These are phyloP conservation scores for Drosophila aff. DNA, from an alignment of 1,140 invertebrate species.

Conservation along the genomic window DNA sequence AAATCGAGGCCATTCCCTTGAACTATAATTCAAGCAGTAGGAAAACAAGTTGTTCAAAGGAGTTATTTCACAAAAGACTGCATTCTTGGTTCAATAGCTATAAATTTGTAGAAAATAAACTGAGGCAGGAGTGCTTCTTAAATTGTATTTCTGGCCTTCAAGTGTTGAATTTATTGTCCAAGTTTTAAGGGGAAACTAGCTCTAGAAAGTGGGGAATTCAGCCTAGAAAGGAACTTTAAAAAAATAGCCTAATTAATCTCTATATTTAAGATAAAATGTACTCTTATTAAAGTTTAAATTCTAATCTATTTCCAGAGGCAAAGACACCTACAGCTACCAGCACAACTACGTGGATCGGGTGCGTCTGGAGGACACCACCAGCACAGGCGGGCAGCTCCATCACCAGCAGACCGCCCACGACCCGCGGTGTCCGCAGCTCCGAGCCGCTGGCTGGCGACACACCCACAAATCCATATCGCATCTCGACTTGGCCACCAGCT, in stretches of 20 bases:
- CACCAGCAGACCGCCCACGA: slow-evolving; percentile 55
- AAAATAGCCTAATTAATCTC: too few species aligned
- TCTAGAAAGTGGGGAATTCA: neutral
- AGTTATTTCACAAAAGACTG: neutral
- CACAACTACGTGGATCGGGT: slow-evolving; percentile 46
- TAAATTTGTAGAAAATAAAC: neutral
- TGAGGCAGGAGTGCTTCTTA: neutral
- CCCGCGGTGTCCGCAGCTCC: slow-evolving; percentile 66
- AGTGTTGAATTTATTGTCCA: neutral
- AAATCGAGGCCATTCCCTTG: slow-evolving; percentile 24
- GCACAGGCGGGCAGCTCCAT: slow-evolving; percentile 9
- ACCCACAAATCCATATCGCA: slow-evolving; percentile 81
- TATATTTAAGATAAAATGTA: too few species aligned
- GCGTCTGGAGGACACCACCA: slow-evolving; percentile 34
- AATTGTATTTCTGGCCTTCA: neutral
- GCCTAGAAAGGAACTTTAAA: too few species aligned
- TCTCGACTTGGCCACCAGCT: slow-evolving; percentile 85
- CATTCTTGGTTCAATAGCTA: neutral
- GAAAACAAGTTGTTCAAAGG: neutral
- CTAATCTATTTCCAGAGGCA: slow-evolving; percentile 33
- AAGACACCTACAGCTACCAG: slow-evolving; percentile 75
- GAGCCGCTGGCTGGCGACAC: slow-evolving; percentile 84
- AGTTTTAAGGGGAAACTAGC: neutral
- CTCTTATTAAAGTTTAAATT: too few species aligned
- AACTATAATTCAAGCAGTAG: neutral